phyloP scores from a whole-genome alignment of 2,888 invertebrate genomes.

The Sesia apiformis region DNA sequence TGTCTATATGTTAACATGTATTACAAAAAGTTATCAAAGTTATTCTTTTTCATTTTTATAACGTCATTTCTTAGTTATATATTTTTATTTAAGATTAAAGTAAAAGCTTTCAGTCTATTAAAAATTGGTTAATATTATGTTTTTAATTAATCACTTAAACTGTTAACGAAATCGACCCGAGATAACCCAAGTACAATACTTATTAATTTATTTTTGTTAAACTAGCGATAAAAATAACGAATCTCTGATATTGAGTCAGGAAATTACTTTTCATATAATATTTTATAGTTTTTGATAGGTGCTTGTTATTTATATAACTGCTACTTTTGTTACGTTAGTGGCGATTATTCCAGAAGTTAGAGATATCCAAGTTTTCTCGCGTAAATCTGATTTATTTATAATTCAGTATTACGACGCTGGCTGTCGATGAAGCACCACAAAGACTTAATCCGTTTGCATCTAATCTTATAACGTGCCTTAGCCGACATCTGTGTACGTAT shows the following conservation, averaged over 20 bases:
- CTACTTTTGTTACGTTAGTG: neutral
- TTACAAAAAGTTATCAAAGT: too few species aligned
- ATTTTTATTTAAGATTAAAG: too few species aligned
- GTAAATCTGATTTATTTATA: constrained; percentile 41
- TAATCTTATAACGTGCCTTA: constrained; percentile 70
- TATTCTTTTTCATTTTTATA: too few species aligned
- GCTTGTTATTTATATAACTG: neutral
- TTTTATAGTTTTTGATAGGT: neutral
- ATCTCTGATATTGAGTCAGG: constrained; percentile 2
- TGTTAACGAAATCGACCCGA: constrained; percentile 8
- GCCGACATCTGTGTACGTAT: constrained; percentile 16
- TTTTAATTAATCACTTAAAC: too few species aligned
- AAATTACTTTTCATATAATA: constrained; percentile 2
- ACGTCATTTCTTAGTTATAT: too few species aligned
- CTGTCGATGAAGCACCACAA: constrained; percentile 61
- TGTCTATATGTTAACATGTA: too few species aligned
- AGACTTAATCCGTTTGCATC: constrained; percentile 67
- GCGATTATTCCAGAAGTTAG: neutral
- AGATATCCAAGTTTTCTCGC: constrained; percentile 2
- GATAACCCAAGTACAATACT: constrained; percentile 12
- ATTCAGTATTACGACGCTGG: constrained; percentile 25
- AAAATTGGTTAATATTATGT: too few species aligned
- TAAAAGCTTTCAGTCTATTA: too few species aligned
- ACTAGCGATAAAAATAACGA: constrained; percentile 7
- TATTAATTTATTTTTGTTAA: constrained; percentile 2